phyloP scores from a whole-genome alignment of 2,888 invertebrate species.

The Andricus curvator region DNA sequence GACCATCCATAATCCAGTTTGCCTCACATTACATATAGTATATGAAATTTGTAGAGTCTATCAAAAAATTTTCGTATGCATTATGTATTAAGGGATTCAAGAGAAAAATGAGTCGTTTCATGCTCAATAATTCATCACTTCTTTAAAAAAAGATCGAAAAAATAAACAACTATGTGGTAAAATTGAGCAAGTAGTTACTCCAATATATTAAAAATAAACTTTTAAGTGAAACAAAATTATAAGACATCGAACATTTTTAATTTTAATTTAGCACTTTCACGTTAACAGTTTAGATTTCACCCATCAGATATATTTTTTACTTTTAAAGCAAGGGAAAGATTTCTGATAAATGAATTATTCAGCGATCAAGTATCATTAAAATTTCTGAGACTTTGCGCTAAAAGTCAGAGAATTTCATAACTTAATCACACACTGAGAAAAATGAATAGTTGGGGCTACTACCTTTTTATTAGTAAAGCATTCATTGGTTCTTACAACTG shows the following conservation, averaged over 20 bases:
- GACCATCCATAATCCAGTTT: not conserved
- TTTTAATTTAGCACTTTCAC: not conserved
- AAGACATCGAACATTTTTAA: not conserved
- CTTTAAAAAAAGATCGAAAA: not conserved
- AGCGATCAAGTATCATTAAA: too few species aligned
- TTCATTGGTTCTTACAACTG: too few species aligned
- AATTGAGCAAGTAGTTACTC: too few species aligned
- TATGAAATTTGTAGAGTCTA: not conserved
- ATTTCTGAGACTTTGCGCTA: too few species aligned
- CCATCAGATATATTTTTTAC: too few species aligned
- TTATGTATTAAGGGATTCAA: not conserved
- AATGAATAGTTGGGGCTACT: too few species aligned
- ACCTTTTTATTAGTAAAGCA: too few species aligned
- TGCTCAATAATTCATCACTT: not conserved
- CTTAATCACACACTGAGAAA: too few species aligned
- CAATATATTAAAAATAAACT: conserved; percentile 41
- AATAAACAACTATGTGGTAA: not conserved
- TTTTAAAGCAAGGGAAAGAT: too few species aligned
- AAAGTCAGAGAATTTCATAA: too few species aligned
- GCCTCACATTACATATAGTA: not conserved
- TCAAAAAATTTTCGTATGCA: not conserved
- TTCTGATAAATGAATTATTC: too few species aligned
- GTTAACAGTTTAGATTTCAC: too few species aligned
- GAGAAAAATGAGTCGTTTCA: not conserved
- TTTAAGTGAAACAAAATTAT: not conserved